Percentiles rank a stretch among this genome's conserved stretches.
Evolutionary conservation across 2,797 vertebrate species (phyloP).

Genomic region (Gobionotothen gibberifrons): DNA sequence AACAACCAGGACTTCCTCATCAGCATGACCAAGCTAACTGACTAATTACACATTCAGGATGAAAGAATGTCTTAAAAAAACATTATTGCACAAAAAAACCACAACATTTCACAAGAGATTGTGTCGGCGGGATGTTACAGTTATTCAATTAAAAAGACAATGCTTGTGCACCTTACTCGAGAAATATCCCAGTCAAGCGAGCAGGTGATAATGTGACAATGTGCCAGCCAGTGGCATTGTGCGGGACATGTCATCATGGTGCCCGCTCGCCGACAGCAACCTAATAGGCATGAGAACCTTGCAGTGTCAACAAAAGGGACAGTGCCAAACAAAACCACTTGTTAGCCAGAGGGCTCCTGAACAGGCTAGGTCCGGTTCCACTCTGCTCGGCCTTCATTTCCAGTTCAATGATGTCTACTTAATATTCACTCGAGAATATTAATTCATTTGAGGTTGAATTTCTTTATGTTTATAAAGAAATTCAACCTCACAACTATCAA

Average conservation of each 20-base stretch:
- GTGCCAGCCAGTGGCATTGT: constrained; percentile 36
- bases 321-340: constrained; percentile 70
- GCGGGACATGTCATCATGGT: constrained; percentile 27
- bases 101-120: background rate
- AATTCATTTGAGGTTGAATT: background rate
- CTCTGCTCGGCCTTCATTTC: constrained; percentile 26
- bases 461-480: background rate
- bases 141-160: background rate
- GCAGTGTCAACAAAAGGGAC: constrained; percentile 63
- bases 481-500: too few relatives aligned
- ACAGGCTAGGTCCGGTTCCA: constrained; percentile 58
- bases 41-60: background rate
- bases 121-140: constrained; percentile 1
- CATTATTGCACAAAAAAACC: background rate
- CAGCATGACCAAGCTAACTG: constrained; percentile 31
- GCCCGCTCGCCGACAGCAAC: constrained; percentile 54
- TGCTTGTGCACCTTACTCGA: background rate
- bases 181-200: constrained; percentile 7
- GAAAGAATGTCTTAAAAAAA: background rate
- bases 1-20: constrained; percentile 50
- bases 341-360: constrained; percentile 39
- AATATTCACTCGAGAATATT: constrained; percentile 1
- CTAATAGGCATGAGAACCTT: constrained; percentile 71
- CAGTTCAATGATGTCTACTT: constrained; percentile 19
- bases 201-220: constrained; percentile 29